phyloP scores from a whole-genome alignment of 2,113 vertebrate genomes.

The Anser cygnoides region DNA sequence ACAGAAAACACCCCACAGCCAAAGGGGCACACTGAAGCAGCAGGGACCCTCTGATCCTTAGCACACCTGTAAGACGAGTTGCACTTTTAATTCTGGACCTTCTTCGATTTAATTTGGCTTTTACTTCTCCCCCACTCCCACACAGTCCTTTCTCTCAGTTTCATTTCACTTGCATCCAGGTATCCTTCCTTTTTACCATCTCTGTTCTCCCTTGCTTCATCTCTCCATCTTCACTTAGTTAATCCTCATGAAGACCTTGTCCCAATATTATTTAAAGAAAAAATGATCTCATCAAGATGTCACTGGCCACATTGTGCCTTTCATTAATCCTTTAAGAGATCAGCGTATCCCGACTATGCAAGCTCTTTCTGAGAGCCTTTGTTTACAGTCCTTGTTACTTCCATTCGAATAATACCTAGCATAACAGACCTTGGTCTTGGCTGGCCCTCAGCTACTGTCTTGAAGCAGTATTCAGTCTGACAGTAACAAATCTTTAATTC shows the following conservation, averaged over 20 bases:
- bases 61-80: neutral
- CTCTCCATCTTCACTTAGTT: neutral
- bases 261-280: neutral
- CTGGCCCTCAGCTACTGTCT: neutral
- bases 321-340: neutral
- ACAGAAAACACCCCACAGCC: neutral
- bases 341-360: fast-evolving
- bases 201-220: neutral
- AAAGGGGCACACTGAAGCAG: conserved; percentile 45
- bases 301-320: neutral
- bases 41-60: conserved; percentile 43
- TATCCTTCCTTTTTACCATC: neutral
- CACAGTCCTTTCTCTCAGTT: neutral
- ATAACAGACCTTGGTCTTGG: neutral
- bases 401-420: neutral
- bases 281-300: neutral
- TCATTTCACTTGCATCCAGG: neutral
- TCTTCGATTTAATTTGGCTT: neutral
- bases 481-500: conserved; percentile 59
- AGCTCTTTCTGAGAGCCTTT: neutral
- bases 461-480: conserved; percentile 9
- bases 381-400: neutral
- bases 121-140: neutral
- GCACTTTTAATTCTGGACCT: neutral
- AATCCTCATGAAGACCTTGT: neutral